Conservation (phyloP, 2,888 invertebrate species). For the Clitarchus hookeri region DNA sequence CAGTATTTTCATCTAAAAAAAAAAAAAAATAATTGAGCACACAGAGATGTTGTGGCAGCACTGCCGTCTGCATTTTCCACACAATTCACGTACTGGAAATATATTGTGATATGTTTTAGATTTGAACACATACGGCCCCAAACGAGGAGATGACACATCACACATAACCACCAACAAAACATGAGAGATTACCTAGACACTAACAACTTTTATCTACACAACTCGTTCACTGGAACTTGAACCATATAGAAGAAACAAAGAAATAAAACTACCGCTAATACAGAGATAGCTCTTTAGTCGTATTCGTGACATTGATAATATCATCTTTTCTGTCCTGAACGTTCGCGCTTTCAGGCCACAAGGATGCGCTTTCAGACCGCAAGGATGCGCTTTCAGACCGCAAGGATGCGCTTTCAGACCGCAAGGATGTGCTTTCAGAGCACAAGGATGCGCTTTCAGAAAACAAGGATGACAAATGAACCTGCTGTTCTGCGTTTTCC, state of each 20-base stretch:
- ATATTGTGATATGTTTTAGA: not conserved
- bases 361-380: too few species aligned
- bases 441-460: too few species aligned
- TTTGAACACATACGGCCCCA: not conserved
- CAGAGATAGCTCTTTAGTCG: not conserved
- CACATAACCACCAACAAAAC: not conserved
- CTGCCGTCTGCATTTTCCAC: not conserved
- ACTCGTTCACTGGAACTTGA: not conserved
- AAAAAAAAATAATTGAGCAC: not conserved
- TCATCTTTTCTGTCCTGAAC: too few species aligned
- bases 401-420: too few species aligned
- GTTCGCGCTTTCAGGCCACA: too few species aligned
- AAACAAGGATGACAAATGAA: too few species aligned
- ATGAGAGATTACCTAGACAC: not conserved
- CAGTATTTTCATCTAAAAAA: not conserved
- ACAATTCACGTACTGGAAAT: not conserved
- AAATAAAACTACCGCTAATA: not conserved
- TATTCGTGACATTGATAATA: too few species aligned
- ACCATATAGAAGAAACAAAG: not conserved
- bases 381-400: too few species aligned
- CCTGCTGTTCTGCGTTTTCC: too few species aligned
- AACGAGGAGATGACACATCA: not conserved
- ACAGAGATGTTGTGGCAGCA: not conserved
- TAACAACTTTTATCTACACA: not conserved
- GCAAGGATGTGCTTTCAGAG: too few species aligned